Evolutionary conservation across 2,888 invertebrate genomes (phyloP), one percentile per base, ranked within the genome.

Genomic region (Leptinotarsa rubiginosa): DNA sequence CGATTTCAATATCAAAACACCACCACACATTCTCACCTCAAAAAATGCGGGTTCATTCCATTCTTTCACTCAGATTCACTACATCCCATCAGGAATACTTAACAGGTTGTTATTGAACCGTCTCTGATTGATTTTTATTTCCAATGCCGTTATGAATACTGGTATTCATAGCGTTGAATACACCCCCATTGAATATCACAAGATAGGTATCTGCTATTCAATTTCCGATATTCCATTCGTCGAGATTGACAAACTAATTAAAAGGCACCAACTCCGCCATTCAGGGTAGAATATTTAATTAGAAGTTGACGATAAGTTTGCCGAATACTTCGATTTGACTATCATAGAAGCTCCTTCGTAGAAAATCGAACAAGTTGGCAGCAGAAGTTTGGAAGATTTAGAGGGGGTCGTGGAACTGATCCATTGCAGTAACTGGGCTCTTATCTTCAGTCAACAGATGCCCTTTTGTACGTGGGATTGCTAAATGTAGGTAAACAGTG

Each of bases 251-350:
- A 18, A 54, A 47, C 54, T 56, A 69, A 69, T 69, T 69, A 56
- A 69, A 69, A 56, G 49, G 41, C 41, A 31, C 56, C 68, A 20
- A 56, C 68, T 69, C 54, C 25, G 56, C 47, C 56, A 69, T 56
- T 56, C 18, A 69, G 4, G 56, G 3, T 47, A 41, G 56, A 52
- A 69, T 69, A 69, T 69, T 56, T 56, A 69, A 69, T 69, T 69
- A 69, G 5, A 69, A 69, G 54, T 69, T 69, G 31, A 31, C 62
- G 62, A 62, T 22, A 62, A 62, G 15, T 62, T 56, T 13, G 1
- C 56, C 16, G 20, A 20, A 18, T 56, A 20, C 56, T 20, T 62
- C 62, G 62, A 31, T 62, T 62, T 16, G 31, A 12, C 12, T 22
- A 12, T 22, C 20, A 25, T 12, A 12, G 59, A 15, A 25, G 59